A percentile compares a stretch with the other conserved stretches of the same genome.
These are phyloP conservation scores for Cenopis cana DNA, from an alignment of 2,888 invertebrate genomes.

Conservation along the genomic window DNA sequence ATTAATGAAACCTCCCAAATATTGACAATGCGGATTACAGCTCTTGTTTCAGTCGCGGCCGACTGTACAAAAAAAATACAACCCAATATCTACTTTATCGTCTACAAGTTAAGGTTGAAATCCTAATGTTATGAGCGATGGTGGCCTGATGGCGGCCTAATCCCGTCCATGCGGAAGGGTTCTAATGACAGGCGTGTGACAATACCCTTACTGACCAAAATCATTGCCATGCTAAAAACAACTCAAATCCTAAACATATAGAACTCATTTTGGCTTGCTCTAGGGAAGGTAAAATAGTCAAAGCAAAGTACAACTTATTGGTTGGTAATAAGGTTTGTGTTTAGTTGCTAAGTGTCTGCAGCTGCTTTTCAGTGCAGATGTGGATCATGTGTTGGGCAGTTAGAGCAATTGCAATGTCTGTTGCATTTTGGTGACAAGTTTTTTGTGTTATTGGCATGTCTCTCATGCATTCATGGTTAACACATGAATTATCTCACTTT, in stretches of 20 bases:
- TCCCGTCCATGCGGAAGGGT: conserved; percentile 56
- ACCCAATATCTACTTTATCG: conserved; percentile 23
- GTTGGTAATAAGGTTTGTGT: neutral
- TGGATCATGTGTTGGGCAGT: conserved; percentile 18
- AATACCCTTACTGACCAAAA: conserved; percentile 55
- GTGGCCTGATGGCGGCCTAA: conserved; percentile 43
- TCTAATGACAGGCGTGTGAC: conserved; percentile 48
- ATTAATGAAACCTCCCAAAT: conserved; percentile 36
- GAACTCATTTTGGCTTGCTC: neutral
- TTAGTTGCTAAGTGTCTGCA: conserved; percentile 3
- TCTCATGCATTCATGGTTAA: too few relatives aligned
- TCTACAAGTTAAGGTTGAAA: conserved; percentile 12
- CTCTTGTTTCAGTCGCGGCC: conserved; percentile 38
- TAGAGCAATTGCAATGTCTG: conserved; percentile 29
- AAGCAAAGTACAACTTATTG: neutral
- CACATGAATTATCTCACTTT: too few relatives aligned
- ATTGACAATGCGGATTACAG: conserved; percentile 39
- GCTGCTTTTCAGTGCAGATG: conserved; percentile 39
- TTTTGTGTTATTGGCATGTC: neutral
- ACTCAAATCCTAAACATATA: neutral
- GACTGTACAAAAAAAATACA: conserved; percentile 3
- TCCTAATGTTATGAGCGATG: neutral
- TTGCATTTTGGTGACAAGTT: conserved; percentile 15
- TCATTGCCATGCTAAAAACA: neutral
- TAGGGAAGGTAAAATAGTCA: neutral